A percentile compares a stretch with the other conserved stretches of the same genome.
These are phyloP conservation scores for Acrossocheilus wenchowensis DNA, from an alignment of 2,797 vertebrate genomes.

Conservation along the genomic window DNA sequence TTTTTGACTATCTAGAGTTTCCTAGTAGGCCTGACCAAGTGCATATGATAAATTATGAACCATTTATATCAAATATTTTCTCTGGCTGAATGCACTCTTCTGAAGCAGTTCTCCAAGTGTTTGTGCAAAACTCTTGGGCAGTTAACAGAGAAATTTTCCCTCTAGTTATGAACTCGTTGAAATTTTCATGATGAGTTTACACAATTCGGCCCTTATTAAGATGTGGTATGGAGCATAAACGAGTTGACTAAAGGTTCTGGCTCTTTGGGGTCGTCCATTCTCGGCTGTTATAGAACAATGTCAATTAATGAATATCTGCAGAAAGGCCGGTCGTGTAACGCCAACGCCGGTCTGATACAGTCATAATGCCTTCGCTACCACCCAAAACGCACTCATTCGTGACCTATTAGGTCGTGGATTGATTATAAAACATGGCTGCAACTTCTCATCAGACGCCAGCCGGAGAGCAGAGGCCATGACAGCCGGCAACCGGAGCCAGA, in stretches of 20 bases:
- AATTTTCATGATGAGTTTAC: constrained; percentile 71
- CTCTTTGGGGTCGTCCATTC: constrained; percentile 58
- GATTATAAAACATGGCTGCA: constrained; percentile 78
- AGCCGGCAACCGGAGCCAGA: constrained; percentile 74
- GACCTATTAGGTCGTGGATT: constrained; percentile 83
- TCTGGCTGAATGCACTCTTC: constrained; percentile 59
- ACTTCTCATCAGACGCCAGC: constrained; percentile 76
- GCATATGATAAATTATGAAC: constrained; percentile 72
- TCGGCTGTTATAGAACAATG: constrained; percentile 66
- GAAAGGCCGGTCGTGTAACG: not conserved
- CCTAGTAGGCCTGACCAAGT: constrained; percentile 59
- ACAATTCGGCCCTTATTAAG: constrained; percentile 73
- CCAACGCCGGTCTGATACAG: constrained; percentile 51
- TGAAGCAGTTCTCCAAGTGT: constrained; percentile 68
- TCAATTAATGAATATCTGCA: constrained; percentile 67
- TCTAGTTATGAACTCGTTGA: constrained; percentile 33
- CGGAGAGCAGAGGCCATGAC: constrained; percentile 75
- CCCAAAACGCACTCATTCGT: constrained; percentile 75
- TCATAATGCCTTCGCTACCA: constrained; percentile 58
- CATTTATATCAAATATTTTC: constrained; percentile 72
- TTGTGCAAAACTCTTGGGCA: constrained; percentile 60
- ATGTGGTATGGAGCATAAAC: constrained; percentile 62
- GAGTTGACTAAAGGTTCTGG: constrained; percentile 48
- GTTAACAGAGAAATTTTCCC: constrained; percentile 49
- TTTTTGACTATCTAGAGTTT: constrained; percentile 68